phyloP scores from a whole-genome alignment of 1,140 invertebrate genomes.

The Notospermus geniculatus region DNA sequence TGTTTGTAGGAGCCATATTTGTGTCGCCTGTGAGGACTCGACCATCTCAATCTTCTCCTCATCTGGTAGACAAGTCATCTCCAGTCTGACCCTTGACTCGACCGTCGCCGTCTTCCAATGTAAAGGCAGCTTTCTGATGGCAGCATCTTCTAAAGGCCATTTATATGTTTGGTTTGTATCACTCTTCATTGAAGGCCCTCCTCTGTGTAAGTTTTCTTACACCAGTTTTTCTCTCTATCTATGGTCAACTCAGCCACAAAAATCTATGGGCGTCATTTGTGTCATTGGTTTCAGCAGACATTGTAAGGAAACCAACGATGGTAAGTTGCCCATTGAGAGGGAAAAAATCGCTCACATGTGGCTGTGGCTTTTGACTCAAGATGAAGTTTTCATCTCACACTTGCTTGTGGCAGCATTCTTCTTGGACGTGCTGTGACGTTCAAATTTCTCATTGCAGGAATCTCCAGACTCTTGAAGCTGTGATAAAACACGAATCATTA shows the following conservation, averaged over 20 bases:
- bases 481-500: slow-evolving; percentile 51
- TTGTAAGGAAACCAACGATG: too few relatives aligned
- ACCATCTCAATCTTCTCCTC: slow-evolving; percentile 66
- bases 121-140: slow-evolving; percentile 48
- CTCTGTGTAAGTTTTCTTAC: too few relatives aligned
- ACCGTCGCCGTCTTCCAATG: slow-evolving; percentile 37
- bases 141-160: slow-evolving; percentile 47
- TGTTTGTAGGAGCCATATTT: slow-evolving; percentile 57
- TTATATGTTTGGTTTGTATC: slow-evolving; percentile 50
- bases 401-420: too few relatives aligned
- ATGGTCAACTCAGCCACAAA: too few relatives aligned
- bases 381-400: too few relatives aligned
- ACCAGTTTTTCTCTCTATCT: too few relatives aligned
- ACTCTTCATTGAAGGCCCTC: background rate
- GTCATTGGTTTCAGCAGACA: too few relatives aligned
- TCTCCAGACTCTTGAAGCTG: slow-evolving; percentile 27
- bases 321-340: too few relatives aligned
- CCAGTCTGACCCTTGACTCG: slow-evolving; percentile 66
- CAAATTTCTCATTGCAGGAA: slow-evolving; percentile 40
- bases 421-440: too few relatives aligned
- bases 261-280: too few relatives aligned
- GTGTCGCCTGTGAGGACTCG: slow-evolving; percentile 66
- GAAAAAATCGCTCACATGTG: too few relatives aligned
- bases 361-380: too few relatives aligned
- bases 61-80: slow-evolving; percentile 61